These are phyloP conservation scores for Anas bernieri DNA, from an alignment of 2,797 vertebrate species.

Conservation along the genomic window DNA sequence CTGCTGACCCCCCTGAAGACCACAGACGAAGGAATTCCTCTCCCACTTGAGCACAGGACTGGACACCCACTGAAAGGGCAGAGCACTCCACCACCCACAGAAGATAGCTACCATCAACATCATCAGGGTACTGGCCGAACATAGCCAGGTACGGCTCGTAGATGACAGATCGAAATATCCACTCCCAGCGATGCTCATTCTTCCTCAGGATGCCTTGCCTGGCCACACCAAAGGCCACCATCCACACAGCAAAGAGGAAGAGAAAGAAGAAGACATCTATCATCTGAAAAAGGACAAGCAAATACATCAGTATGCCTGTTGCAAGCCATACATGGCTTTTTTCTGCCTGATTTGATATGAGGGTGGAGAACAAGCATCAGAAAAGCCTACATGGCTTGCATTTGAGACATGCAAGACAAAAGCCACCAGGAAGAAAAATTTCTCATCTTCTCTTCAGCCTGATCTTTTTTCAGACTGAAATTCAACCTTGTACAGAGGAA, in stretches of 20 bases:
- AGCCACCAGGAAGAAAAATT: neutral
- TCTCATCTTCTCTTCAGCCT: neutral
- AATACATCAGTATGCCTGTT: neutral
- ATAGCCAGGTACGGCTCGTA: conserved; percentile 84
- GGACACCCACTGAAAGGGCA: neutral
- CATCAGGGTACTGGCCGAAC: conserved; percentile 84
- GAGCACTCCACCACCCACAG: neutral
- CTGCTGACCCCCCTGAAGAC: neutral
- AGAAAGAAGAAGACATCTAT: conserved; percentile 86
- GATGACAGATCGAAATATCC: conserved; percentile 85
- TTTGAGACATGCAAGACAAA: neutral
- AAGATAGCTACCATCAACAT: conserved; percentile 77
- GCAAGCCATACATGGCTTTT: neutral
- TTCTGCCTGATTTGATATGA: too few relatives aligned
- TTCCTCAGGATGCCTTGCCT: conserved; percentile 83
- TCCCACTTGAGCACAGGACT: neutral
- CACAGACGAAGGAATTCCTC: neutral
- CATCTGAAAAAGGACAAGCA: conserved; percentile 63
- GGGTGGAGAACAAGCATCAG: neutral
- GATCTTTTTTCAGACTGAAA: neutral
- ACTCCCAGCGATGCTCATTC: conserved; percentile 82
- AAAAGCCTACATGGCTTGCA: neutral
- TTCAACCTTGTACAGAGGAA: neutral
- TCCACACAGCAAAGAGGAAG: conserved; percentile 85
- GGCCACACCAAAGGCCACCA: conserved; percentile 84